phyloP scores from a whole-genome alignment of 35 echinoderm and acorn worm genomes.

The Apostichopus californicus region DNA sequence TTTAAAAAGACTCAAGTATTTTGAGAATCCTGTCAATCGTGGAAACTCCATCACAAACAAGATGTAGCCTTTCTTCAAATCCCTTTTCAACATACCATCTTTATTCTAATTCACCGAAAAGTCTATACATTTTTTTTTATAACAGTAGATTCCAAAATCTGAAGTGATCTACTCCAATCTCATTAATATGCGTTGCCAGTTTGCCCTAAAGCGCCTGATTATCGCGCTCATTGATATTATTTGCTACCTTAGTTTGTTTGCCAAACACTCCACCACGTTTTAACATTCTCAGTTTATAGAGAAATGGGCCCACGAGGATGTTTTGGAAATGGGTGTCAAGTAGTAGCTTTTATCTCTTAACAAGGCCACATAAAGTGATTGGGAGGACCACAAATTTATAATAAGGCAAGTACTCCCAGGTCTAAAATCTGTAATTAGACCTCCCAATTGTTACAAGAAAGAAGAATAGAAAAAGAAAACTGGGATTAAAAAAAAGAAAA shows the following conservation, averaged over 20 bases:
- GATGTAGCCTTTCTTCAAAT: not conserved
- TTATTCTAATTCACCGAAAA: conserved; percentile 19
- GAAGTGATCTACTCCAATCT: conserved; percentile 36
- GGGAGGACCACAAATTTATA: not conserved
- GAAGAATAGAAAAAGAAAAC: not conserved
- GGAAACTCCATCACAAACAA: not conserved
- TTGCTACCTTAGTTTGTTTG: not conserved
- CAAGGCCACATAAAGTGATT: conserved; percentile 20
- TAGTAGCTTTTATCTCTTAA: conserved; percentile 14
- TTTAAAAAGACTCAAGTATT: conserved; percentile 7
- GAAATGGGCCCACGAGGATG: not conserved
- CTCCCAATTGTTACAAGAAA: conserved; percentile 40
- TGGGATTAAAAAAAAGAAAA: not conserved
- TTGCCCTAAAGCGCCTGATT: conserved; percentile 11
- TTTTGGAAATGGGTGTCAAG: not conserved
- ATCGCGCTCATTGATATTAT: not conserved
- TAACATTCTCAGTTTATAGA: not conserved
- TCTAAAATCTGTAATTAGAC: not conserved
- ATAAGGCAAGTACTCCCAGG: too few relatives aligned
- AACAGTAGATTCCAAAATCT: not conserved
- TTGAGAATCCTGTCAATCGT: conserved; percentile 36
- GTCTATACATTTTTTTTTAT: conserved; percentile 15
- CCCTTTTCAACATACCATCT: not conserved
- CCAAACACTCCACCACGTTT: not conserved
- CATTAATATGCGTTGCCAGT: conserved; percentile 8